Base-by-base conservation (phyloP, 2,888 invertebrate species). In the Stomorhina lunata region DNA sequence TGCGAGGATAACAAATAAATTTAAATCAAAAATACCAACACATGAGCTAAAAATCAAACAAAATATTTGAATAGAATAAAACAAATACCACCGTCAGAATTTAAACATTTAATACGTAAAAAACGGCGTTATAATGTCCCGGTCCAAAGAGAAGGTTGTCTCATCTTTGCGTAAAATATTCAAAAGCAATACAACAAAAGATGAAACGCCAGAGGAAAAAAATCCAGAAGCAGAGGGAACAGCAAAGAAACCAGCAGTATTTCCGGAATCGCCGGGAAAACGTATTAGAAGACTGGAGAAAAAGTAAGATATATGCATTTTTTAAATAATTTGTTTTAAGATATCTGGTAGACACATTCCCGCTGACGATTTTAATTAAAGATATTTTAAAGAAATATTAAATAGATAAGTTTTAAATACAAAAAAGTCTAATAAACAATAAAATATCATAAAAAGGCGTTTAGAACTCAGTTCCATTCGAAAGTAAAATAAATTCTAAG, bases 141-240 rank as follows among this genome's bases (percentile, higher is more conserved):
- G 95, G 85, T 95, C 96, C 34, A 95, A 95, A 91, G 96, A 96
- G 89, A 96, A 95, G 92, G 94, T 96, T 83, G 94, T 95, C 29
- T 95, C 95, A 27, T 96, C 95, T 65, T 94, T 96, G 91, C 93
- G 95, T 86, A 95, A 95, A 92, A 92, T 96, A 85, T 96, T 96
- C 90, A 94, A 95, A 85, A 94, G 95, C 57, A 93, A 50, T 78
- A 89, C 84, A 88, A 95, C 43, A 27, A 81, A 81, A 48, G 79
- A 88, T 81, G 83, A 76, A 65, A 65, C 22, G 94, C 50, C 69
- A 93, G 87, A 68, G 86, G 94, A 17, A 94, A 94, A 79, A 57
- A 71, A 66, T 53, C 65, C 83, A 29, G 84, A 84, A 84, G 86
- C 85, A 27, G 85, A 85, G 80, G 85, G 75, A 17, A 84, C 84